Conservation (phyloP, 2,888 invertebrate genomes). For the Caenorhabditis plicata region DNA sequence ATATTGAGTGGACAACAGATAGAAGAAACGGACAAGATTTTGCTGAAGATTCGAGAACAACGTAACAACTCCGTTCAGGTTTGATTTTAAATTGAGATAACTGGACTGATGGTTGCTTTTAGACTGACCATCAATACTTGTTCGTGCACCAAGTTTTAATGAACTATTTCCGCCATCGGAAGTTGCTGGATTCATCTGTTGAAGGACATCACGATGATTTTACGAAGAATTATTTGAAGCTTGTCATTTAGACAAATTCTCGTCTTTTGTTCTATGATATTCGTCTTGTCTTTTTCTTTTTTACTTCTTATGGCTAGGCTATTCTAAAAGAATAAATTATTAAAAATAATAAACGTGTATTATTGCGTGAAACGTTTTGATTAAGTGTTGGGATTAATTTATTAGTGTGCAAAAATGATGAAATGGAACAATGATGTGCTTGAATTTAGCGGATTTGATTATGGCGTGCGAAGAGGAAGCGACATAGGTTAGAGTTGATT, state of each 20-base stretch:
- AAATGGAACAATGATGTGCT: not conserved
- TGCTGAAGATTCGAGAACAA: slow-evolving; percentile 37
- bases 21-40: slow-evolving; percentile 32
- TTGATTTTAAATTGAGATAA: not conserved
- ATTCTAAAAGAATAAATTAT: not conserved
- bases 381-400: too few relatives aligned
- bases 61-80: slow-evolving; percentile 39
- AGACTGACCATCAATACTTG: slow-evolving; percentile 43
- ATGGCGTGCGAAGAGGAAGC: too few relatives aligned
- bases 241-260: slow-evolving; percentile 10
- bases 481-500: too few relatives aligned
- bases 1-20: slow-evolving; percentile 15
- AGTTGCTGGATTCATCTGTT: slow-evolving; percentile 9
- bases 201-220: slow-evolving; percentile 15
- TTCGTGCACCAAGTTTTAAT: slow-evolving; percentile 42
- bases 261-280: too few relatives aligned
- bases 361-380: too few relatives aligned
- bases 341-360: too few relatives aligned
- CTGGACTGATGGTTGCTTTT: slow-evolving; percentile 1
- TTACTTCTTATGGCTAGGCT: not conserved
- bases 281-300: not conserved
- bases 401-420: not conserved
- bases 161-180: slow-evolving; percentile 24
- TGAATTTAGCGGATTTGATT: slow-evolving; percentile 4
- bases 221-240: slow-evolving; percentile 20